Conservation (phyloP, 2,888 invertebrate species). For the Metalampra italica region DNA sequence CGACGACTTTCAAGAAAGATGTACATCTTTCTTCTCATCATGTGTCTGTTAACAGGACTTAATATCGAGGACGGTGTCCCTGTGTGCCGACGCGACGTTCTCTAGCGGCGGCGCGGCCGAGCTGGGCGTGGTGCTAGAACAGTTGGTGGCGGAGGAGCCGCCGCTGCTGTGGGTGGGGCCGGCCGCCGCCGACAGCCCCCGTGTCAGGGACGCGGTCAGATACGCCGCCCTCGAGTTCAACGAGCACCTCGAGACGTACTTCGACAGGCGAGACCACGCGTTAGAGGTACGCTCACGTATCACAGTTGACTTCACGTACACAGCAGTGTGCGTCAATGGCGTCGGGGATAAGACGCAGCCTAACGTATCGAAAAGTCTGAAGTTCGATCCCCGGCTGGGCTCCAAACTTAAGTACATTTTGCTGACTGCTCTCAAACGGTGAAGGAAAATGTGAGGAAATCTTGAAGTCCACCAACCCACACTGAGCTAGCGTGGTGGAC, state of each 20-base stretch:
- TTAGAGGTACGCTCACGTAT: constrained; percentile 79
- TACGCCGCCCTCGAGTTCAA: constrained; percentile 95
- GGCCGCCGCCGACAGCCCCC: constrained; percentile 82
- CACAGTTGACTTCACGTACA: background rate
- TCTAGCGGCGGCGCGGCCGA: constrained; percentile 35
- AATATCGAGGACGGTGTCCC: constrained; percentile 82
- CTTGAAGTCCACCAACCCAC: no score
- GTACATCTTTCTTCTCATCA: no score
- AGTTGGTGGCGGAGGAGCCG: constrained; percentile 83
- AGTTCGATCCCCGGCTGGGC: no score
- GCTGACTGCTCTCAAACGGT: no score
- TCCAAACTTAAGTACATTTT: no score
- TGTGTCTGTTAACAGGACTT: constrained; percentile 80
- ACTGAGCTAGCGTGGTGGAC: no score
- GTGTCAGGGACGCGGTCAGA: constrained; percentile 89
- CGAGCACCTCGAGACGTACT: constrained; percentile 96
- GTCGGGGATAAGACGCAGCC: no score
- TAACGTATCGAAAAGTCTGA: no score
- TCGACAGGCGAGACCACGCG: constrained; percentile 94
- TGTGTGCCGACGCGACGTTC: constrained; percentile 48
- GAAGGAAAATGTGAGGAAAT: no score
- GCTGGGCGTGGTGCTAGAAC: constrained; percentile 77
- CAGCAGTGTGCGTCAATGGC: no score
- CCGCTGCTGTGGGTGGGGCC: constrained; percentile 94
- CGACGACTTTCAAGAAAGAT: no score